phyloP scores from a whole-genome alignment of 2,113 vertebrate genomes.

The Triplophysa tibetana region DNA sequence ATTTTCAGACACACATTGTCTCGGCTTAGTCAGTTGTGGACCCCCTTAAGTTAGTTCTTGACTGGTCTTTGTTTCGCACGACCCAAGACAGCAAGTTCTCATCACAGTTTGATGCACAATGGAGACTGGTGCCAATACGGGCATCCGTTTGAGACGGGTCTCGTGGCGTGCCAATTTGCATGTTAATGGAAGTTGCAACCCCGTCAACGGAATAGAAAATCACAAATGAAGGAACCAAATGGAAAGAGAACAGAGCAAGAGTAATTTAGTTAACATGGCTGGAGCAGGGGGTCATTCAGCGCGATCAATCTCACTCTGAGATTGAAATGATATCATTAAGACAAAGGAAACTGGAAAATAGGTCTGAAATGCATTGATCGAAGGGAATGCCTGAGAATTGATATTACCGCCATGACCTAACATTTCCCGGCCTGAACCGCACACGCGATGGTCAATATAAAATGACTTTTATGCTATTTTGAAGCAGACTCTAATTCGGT shows the following conservation, averaged over 20 bases:
- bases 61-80: constrained; percentile 49
- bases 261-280: constrained; percentile 52
- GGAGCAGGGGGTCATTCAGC: constrained; percentile 41
- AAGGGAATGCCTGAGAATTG: constrained; percentile 11
- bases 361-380: constrained; percentile 43
- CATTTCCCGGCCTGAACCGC: constrained; percentile 3
- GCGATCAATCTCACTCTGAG: constrained; percentile 49
- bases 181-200: constrained; percentile 67
- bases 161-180: constrained; percentile 48
- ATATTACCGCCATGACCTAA: constrained; percentile 27
- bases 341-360: constrained; percentile 29
- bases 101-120: constrained; percentile 3
- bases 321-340: constrained; percentile 49
- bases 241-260: constrained; percentile 28
- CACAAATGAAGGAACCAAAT: constrained; percentile 52
- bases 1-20: not conserved
- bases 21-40: not conserved
- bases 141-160: constrained; percentile 62
- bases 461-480: not conserved
- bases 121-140: constrained; percentile 43
- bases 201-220: constrained; percentile 60
- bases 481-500: not conserved
- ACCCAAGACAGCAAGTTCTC: constrained; percentile 28
- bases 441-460: not conserved
- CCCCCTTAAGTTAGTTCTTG: constrained; percentile 37